Conservation (phyloP, 2,888 invertebrate genomes). For the Perdita meconis region DNA sequence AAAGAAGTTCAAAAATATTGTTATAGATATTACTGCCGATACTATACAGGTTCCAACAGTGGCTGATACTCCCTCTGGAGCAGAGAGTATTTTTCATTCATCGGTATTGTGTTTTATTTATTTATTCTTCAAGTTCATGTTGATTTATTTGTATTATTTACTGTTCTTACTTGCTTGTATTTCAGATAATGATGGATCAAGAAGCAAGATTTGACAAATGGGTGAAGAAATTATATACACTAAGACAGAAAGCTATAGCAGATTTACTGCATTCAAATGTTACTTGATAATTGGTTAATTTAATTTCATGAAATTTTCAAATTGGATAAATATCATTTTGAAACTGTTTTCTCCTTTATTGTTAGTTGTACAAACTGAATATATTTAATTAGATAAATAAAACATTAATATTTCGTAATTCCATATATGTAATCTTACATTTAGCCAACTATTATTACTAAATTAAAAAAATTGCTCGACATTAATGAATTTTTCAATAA, state of each 20-base stretch:
- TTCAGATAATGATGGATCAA: conserved; percentile 89
- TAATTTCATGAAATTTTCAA: conserved; percentile 22
- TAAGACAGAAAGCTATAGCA: conserved; percentile 87
- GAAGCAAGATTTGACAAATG: conserved; percentile 90
- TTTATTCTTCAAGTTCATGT: conserved; percentile 1
- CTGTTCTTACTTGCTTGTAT: conserved; percentile 71
- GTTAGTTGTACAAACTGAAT: conserved; percentile 11
- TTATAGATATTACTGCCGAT: conserved; percentile 90
- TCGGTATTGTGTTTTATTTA: conserved; percentile 72
- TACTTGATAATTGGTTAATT: conserved; percentile 40
- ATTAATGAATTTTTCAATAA: neutral
- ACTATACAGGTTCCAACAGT: conserved; percentile 89
- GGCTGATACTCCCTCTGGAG: conserved; percentile 60
- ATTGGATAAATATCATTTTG: conserved; percentile 15
- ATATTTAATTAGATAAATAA: conserved; percentile 20
- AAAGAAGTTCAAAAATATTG: conserved; percentile 88
- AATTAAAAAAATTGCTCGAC: too few species aligned
- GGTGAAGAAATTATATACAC: conserved; percentile 89
- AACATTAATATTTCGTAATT: conserved; percentile 11
- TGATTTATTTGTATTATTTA: conserved; percentile 3
- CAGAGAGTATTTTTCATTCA: conserved; percentile 81
- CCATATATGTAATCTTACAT: too few species aligned
- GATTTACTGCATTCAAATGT: conserved; percentile 76
- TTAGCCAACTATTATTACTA: too few species aligned
- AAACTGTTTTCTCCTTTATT: neutral